A percentile compares a stretch with the other conserved stretches of the same genome.
Evolutionary conservation across 2,888 invertebrate species (phyloP).

Genomic region (Cephus sareptanus): DNA sequence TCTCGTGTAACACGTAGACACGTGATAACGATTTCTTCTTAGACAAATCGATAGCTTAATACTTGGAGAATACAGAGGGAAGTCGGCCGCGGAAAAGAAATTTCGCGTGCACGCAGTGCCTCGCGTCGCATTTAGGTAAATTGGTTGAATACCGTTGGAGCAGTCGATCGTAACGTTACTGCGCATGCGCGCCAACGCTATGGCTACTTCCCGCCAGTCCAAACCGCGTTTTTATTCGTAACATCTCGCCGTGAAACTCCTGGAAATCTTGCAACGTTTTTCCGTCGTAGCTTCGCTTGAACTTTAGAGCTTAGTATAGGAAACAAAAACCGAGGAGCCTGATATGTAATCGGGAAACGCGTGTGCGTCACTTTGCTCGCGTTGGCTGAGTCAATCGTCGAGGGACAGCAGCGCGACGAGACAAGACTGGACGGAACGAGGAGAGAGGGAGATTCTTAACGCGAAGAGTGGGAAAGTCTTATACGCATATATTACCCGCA

Average conservation of each 20-base stretch:
- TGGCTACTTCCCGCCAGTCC: background rate
- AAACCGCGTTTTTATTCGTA: background rate
- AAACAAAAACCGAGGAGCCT: slow-evolving; percentile 20
- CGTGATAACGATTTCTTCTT: background rate
- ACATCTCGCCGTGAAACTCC: background rate
- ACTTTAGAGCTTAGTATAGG: background rate
- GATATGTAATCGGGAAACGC: slow-evolving; percentile 33
- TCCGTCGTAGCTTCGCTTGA: background rate
- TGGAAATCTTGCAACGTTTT: background rate
- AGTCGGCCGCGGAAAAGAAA: background rate
- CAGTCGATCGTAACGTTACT: background rate
- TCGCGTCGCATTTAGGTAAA: background rate
- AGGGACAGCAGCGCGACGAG: slow-evolving; percentile 1
- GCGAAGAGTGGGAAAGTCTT: background rate
- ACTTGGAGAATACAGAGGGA: background rate
- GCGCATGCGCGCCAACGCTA: background rate
- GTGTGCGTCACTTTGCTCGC: slow-evolving; percentile 33
- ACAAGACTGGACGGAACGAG: background rate
- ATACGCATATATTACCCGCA: background rate
- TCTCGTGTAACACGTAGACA: background rate
- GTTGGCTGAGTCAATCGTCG: slow-evolving; percentile 33
- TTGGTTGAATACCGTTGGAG: background rate
- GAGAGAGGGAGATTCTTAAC: background rate
- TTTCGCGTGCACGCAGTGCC: too few species aligned
- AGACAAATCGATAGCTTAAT: background rate